These are phyloP conservation scores for Pachymerium ferrugineum DNA, from an alignment of 2,888 invertebrate genomes.

Conservation along the genomic window DNA sequence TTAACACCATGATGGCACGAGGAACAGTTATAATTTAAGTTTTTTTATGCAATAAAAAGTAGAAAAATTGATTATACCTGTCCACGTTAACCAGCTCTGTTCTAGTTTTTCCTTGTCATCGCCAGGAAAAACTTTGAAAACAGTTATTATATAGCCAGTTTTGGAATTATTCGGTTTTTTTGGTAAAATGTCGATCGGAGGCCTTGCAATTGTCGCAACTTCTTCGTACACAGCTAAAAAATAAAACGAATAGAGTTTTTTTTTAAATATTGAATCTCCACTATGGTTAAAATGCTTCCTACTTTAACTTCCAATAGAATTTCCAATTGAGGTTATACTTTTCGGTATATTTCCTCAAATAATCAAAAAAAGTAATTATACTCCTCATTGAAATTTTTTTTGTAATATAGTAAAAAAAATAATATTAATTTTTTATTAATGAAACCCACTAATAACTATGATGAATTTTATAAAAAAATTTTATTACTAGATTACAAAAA, in stretches of 20 bases:
- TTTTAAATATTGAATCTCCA: not conserved
- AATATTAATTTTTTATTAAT: too few species aligned
- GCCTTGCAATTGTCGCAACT: conserved; percentile 83
- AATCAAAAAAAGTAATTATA: too few species aligned
- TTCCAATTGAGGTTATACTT: too few species aligned
- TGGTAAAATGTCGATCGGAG: conserved; percentile 66
- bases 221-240: conserved; percentile 46
- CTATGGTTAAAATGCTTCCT: not conserved
- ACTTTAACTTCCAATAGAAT: too few species aligned
- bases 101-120: conserved; percentile 89
- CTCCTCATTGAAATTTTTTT: too few species aligned
- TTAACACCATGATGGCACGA: not conserved
- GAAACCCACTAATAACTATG: too few species aligned
- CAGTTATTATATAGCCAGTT: conserved; percentile 85
- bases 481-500: too few species aligned
- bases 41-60: not conserved
- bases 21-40: not conserved
- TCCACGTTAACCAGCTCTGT: conserved; percentile 92
- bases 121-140: conserved; percentile 90
- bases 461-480: too few species aligned
- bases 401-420: too few species aligned
- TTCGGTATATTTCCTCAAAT: too few species aligned
- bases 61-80: conserved; percentile 51
- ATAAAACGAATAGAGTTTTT: not conserved
- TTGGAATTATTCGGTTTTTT: conserved; percentile 67